Conservation (phyloP, 2,113 vertebrate genomes). For the Callospermophilus lateralis region DNA sequence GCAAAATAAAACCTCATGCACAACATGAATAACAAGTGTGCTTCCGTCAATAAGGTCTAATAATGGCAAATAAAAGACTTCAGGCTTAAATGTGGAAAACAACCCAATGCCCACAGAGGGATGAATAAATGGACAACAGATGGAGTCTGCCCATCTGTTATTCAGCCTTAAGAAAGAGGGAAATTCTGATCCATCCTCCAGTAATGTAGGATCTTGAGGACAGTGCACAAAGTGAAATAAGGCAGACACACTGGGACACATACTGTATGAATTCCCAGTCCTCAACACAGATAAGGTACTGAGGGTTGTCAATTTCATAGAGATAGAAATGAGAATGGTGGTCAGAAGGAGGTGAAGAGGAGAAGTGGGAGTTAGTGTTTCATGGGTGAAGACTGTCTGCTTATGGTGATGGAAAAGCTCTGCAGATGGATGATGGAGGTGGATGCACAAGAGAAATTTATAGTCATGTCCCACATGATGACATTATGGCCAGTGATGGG, state of each 20-base stretch:
- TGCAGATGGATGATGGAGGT: background rate
- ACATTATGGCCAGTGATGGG: no score
- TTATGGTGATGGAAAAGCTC: no score
- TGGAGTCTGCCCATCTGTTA: background rate
- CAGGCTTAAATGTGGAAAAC: background rate
- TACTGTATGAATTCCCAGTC: no score
- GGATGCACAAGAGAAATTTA: no score
- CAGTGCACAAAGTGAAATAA: background rate
- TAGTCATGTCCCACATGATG: no score
- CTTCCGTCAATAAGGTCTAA: background rate
- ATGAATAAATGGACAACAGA: background rate
- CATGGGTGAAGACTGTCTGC: no score
- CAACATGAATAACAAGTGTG: background rate
- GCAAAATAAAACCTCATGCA: background rate
- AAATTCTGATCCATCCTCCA: background rate
- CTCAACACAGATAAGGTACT: no score
- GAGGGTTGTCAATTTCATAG: background rate
- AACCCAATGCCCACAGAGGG: background rate
- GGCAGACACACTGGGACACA: no score
- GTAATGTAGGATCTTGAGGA: background rate
- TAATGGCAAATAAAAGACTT: background rate
- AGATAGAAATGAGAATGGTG: background rate
- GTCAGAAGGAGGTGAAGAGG: rapidly evolving
- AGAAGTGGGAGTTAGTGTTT: background rate
- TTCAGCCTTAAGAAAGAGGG: background rate